These are phyloP conservation scores for Julus scanicus DNA, from an alignment of 2,888 invertebrate genomes.

Conservation along the genomic window DNA sequence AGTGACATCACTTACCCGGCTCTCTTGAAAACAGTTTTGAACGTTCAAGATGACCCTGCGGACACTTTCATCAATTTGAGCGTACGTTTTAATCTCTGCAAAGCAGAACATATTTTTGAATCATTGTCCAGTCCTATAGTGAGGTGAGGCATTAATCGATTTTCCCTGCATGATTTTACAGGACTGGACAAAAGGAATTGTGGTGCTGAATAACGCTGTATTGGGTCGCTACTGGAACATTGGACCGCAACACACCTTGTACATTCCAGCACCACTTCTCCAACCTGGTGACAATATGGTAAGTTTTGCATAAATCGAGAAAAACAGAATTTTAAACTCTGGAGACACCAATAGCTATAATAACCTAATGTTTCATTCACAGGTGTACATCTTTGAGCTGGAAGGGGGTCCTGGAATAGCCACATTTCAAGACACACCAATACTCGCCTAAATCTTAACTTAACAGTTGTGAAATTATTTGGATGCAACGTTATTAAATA, in stretches of 20 bases:
- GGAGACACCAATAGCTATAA: not conserved
- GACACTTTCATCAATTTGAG: constrained; percentile 53
- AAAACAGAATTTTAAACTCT: not conserved
- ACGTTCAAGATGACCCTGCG: constrained; percentile 32
- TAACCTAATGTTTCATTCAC: not conserved
- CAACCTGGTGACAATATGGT: constrained; percentile 51
- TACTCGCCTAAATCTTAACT: not conserved
- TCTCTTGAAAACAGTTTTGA: constrained; percentile 28
- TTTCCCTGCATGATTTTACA: constrained; percentile 12
- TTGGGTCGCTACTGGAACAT: constrained; percentile 53
- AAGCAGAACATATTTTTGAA: constrained; percentile 21
- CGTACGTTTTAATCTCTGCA: constrained; percentile 41
- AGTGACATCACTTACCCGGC: constrained; percentile 44
- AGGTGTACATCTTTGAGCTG: constrained; percentile 54
- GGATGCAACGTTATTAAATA: not conserved
- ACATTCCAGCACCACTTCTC: constrained; percentile 53
- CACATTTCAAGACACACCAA: constrained; percentile 49
- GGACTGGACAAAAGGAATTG: constrained; percentile 54
- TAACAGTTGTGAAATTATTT: not conserved
- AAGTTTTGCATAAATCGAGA: not conserved
- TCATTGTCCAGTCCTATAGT: constrained; percentile 11
- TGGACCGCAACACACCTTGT: constrained; percentile 53
- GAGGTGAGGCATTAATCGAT: constrained; percentile 46
- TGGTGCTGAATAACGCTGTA: constrained; percentile 44
- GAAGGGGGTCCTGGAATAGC: not conserved